These are phyloP conservation scores for Pseudorasbora parva DNA, from an alignment of 2,113 vertebrate genomes.

Conservation along the genomic window DNA sequence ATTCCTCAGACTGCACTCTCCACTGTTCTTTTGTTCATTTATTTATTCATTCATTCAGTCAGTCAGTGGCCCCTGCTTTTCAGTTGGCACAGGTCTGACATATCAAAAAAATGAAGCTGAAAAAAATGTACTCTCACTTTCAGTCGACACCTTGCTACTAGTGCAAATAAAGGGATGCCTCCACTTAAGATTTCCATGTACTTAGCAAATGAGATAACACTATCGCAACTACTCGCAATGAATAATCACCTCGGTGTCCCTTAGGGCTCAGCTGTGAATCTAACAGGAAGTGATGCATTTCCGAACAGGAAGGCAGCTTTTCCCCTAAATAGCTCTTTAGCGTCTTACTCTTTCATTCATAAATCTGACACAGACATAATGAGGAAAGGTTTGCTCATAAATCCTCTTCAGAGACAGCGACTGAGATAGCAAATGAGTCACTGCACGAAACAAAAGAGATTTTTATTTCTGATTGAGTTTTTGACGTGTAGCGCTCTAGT, in stretches of 20 bases:
- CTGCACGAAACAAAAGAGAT: neutral
- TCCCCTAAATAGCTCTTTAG: conserved; percentile 39
- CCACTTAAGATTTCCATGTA: conserved; percentile 7
- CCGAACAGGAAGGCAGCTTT: conserved; percentile 46
- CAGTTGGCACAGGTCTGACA: conserved; percentile 15
- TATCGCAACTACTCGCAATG: neutral
- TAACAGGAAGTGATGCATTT: conserved; percentile 57
- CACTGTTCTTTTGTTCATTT: conserved; percentile 4
- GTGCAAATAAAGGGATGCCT: conserved; percentile 15
- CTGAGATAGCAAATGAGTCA: neutral
- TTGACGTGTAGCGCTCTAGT: neutral
- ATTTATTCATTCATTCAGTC: neutral
- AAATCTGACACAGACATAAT: conserved; percentile 48
- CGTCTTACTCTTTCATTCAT: conserved; percentile 38
- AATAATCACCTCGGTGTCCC: conserved; percentile 32
- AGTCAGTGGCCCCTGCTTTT: neutral
- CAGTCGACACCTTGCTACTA: conserved; percentile 1
- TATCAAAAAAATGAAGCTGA: neutral
- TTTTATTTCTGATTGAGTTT: conserved; percentile 2
- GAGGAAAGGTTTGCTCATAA: conserved; percentile 11
- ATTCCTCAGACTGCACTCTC: conserved; percentile 30
- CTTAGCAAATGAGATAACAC: conserved; percentile 4
- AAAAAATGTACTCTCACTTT: neutral
- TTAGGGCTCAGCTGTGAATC: conserved; percentile 27
- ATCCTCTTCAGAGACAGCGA: neutral